Base-by-base conservation (phyloP, 2,888 invertebrate genomes). In the Hybos culiciformis region DNA sequence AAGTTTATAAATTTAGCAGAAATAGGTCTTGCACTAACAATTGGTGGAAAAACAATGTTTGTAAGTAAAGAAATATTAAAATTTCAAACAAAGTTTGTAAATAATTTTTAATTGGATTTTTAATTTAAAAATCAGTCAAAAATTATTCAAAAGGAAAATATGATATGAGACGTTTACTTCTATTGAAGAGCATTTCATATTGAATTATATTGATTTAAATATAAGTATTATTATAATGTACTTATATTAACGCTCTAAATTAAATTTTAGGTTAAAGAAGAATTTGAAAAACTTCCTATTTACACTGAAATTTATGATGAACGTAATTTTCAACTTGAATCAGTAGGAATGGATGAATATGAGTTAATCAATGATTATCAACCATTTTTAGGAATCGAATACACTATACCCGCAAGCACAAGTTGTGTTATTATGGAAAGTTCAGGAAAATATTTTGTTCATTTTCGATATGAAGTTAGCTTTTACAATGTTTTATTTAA, bases 401-500 rank as follows among this genome's bases (percentile, higher is more conserved):
- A 73, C 44, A 61, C 56, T 2, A 69, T 80, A 19, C 71, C 73
- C 17, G 62, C 66, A 0, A 69, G 72, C 1, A 73, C 75, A 1
- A 63, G 59, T 41, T 74, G 72, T 0, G 68, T 72, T 0, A 69
- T 75, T 1, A 67, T 73, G 54, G 70, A 74, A 5, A 57, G 59
- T 19, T 42, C 44, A 54, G 68, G 66, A 32, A 71, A 69, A 0
- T 76, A 75, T 12, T 70, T 75, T 51, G 70, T 80, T 38, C 73
- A 77, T 50, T 80, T 75, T 54, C 64, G 73, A n/a, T 72, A 69
- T 0, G 69, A 70, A 2, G 71, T 74, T 2, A 75, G 74, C 20
- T 81, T 78, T 50, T 80, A 80, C 68, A 70, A 74, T 20, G 70
- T 77, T 1, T 69, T 80, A 43, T 78, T 78, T 52, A 69, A 73